Conservation (phyloP, 2,797 vertebrate species). For the Triplophysa bombifrons region DNA sequence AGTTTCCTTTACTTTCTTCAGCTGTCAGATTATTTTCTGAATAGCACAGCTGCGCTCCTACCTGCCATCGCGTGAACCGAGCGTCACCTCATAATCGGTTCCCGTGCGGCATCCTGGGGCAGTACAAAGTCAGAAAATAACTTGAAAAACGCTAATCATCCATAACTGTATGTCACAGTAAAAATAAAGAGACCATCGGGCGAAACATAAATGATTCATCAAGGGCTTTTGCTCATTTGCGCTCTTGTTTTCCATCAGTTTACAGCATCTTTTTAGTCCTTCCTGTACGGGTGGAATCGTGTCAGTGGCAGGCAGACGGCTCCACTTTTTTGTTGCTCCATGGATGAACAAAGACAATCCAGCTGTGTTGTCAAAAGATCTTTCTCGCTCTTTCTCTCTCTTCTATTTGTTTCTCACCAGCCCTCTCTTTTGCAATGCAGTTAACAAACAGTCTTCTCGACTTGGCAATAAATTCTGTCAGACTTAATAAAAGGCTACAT, state of each 20-base stretch:
- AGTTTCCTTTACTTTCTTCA: conserved; percentile 3
- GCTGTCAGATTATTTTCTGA: conserved; percentile 28
- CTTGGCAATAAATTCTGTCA: conserved; percentile 71
- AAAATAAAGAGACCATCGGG: conserved; percentile 45
- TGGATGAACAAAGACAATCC: conserved; percentile 61
- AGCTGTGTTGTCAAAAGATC: conserved; percentile 71
- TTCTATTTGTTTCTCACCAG: conserved; percentile 33
- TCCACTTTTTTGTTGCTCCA: conserved; percentile 40
- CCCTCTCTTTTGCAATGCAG: conserved; percentile 39
- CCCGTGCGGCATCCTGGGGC: conserved; percentile 30
- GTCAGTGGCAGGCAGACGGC: conserved; percentile 44
- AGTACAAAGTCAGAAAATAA: conserved; percentile 40
- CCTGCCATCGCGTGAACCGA: conserved; percentile 24
- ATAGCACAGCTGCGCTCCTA: conserved; percentile 39
- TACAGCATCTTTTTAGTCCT: conserved; percentile 48
- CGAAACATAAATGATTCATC: conserved; percentile 58
- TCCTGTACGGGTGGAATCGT: conserved; percentile 45
- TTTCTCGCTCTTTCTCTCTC: conserved; percentile 40
- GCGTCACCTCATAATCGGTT: conserved; percentile 34
- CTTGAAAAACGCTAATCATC: conserved; percentile 31
- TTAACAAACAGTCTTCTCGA: conserved; percentile 54
- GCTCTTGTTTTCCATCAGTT: conserved; percentile 22
- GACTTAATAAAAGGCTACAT: conserved; percentile 73
- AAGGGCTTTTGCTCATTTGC: conserved; percentile 45
- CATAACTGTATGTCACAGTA: conserved; percentile 29